Evolutionary conservation across 1,140 invertebrate genomes (phyloP).

Genomic region (Aphaenogaster floridana): DNA sequence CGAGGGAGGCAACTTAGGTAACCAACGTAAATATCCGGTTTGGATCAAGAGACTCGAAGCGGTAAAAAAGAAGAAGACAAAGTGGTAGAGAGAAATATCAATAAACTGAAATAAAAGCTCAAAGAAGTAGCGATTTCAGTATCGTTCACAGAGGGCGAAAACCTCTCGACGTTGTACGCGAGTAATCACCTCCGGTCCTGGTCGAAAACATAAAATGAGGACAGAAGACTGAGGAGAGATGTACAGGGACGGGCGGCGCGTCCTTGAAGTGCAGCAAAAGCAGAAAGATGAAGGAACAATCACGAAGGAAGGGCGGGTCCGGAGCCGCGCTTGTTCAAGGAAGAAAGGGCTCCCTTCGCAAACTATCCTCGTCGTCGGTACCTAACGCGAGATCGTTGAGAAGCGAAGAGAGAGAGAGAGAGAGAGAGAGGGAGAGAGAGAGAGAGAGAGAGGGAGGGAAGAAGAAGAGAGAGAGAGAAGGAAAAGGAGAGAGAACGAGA

Average conservation of each 20-base stretch:
- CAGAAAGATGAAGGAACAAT: slow-evolving; percentile 62
- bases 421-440: not conserved
- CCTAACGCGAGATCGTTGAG: slow-evolving; percentile 57
- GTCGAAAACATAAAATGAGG: slow-evolving; percentile 53
- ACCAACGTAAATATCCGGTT: slow-evolving; percentile 40
- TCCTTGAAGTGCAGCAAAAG: slow-evolving; percentile 58
- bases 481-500: not conserved
- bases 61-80: not conserved
- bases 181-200: slow-evolving; percentile 52
- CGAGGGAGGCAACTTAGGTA: slow-evolving; percentile 35
- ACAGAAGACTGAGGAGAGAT: slow-evolving; percentile 18
- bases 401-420: slow-evolving; percentile 15
- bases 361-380: slow-evolving; percentile 51
- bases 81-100: slow-evolving; percentile 15
- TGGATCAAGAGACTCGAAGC: slow-evolving; percentile 26
- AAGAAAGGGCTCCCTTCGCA: slow-evolving; percentile 46
- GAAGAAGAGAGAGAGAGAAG: not conserved
- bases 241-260: slow-evolving; percentile 16
- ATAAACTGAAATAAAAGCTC: slow-evolving; percentile 37
- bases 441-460: not conserved
- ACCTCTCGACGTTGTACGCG: slow-evolving; percentile 33
- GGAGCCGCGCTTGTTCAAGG: slow-evolving; percentile 50
- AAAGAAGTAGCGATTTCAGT: slow-evolving; percentile 52
- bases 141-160: slow-evolving; percentile 20
- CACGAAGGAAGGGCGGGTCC: slow-evolving; percentile 49